Conservation (phyloP, 2,797 vertebrate genomes). For the Pangasius djambal region DNA sequence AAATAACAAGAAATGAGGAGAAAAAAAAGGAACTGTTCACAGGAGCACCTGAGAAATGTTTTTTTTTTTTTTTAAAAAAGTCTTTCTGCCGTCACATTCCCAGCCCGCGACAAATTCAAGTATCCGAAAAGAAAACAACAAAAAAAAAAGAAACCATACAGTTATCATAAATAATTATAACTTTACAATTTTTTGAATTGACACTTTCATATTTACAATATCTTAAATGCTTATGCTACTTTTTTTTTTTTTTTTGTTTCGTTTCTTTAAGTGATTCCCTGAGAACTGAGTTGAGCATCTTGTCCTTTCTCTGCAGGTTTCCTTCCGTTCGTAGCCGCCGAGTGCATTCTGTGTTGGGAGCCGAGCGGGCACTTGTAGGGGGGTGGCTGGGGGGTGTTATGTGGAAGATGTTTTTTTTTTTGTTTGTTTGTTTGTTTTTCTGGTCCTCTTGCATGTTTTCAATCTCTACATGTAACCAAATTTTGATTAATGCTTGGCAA, state of each 20-base stretch:
- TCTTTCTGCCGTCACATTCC: conserved; percentile 78
- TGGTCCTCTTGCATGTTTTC: background rate
- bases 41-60: conserved; percentile 95
- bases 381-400: conserved; percentile 40
- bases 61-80: conserved; percentile 70
- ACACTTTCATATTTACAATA: conserved; percentile 99
- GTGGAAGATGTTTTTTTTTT: conserved; percentile 44
- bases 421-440: background rate
- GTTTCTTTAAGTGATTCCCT: conserved; percentile 98
- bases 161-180: conserved; percentile 99
- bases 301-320: conserved; percentile 71
- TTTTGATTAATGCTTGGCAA: background rate
- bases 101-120: conserved; percentile 85
- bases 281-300: conserved; percentile 90
- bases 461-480: conserved; percentile 19
- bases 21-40: conserved; percentile 75
- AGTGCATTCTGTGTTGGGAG: conserved; percentile 59
- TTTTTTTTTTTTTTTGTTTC: conserved; percentile 80
- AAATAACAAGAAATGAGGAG: conserved; percentile 62
- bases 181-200: conserved; percentile 98
- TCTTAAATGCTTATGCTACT: conserved; percentile 95
- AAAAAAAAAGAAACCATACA: conserved; percentile 70
- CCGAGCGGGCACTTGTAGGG: conserved; percentile 49
- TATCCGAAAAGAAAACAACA: conserved; percentile 78
- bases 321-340: conserved; percentile 60